Evolutionary conservation across 2,797 vertebrate genomes (phyloP), one percentile per base, ranked within the genome.

Genomic region (Myripristis murdjan): DNA sequence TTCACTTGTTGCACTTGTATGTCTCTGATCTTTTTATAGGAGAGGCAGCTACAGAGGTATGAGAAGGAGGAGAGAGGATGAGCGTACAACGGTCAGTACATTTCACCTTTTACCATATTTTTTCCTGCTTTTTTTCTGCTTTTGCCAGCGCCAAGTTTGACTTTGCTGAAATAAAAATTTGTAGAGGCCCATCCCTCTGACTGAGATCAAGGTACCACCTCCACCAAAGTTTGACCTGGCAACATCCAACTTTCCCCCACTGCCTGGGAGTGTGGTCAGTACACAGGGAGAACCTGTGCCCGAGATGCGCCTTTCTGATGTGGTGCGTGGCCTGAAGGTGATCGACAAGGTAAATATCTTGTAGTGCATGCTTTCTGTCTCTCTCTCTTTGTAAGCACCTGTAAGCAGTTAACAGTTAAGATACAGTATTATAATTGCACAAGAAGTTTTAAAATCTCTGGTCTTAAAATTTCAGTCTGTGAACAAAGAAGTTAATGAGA

Each of bases 141-240:
- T 12, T 2, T 69, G 2, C 11, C 57, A 20, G 12, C 23, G 28
- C 43, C 6, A 56, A 7, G 0, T 48, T 56, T 51, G 6, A 28
- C n/a, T 56, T 59, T 35, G 3, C 10, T 60, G 0, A 14, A 49
- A 47, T 72, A 0, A 23, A 61, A 48, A 41, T 77, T 55, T 74
- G 1, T 90, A 99, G 97, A 96, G 92, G 88, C 87, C 95, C 26
- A 80, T 92, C 69, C 89, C 95, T 78, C 85, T 93, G 63, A 72
- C 87, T 69, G 96, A 97, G 92, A 89, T 93, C 75, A 97, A 96
- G 77, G 80, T 92, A 68, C 93, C 93, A n/a, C 93, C 95, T 81
- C 95, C 96, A 87, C 97, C 97, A 80, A 98, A 99, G 88, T 99
- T 99, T 93, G 97, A 99, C 83, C 94, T 99, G 86, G 91, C 95